phyloP scores from a whole-genome alignment of 2,113 vertebrate genomes.

The Gavia stellata region DNA sequence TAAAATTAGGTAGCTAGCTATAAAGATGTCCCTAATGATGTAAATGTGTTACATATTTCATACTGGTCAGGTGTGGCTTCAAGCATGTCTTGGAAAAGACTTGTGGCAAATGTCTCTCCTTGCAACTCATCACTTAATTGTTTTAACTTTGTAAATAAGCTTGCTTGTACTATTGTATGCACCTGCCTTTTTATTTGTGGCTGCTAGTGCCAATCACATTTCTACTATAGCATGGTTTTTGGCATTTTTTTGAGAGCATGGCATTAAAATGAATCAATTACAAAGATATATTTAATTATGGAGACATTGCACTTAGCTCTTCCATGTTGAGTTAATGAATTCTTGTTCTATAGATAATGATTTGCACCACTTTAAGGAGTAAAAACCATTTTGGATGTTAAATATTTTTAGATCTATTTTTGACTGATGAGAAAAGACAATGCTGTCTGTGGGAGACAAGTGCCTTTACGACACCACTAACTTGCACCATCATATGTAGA shows the following conservation, averaged over 20 bases:
- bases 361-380: constrained; percentile 11
- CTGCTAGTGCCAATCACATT: constrained; percentile 52
- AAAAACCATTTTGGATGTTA: background rate
- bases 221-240: constrained; percentile 1
- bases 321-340: background rate
- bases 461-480: constrained; percentile 57
- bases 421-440: background rate
- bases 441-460: constrained; percentile 52
- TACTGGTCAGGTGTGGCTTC: constrained; percentile 1
- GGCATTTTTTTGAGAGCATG: constrained; percentile 8
- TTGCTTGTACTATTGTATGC: background rate
- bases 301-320: constrained; percentile 23
- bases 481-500: background rate
- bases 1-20: background rate
- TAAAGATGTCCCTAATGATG: background rate
- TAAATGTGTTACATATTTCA: background rate
- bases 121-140: background rate
- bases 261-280: background rate
- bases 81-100: background rate
- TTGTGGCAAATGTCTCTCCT: background rate
- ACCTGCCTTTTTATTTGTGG: background rate
- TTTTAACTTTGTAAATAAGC: background rate
- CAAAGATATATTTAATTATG: background rate
- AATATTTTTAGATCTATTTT: constrained; percentile 39
- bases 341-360: background rate